These are phyloP conservation scores for Nesidiocoris tenuis DNA, from an alignment of 2,888 invertebrate genomes.

Conservation along the genomic window DNA sequence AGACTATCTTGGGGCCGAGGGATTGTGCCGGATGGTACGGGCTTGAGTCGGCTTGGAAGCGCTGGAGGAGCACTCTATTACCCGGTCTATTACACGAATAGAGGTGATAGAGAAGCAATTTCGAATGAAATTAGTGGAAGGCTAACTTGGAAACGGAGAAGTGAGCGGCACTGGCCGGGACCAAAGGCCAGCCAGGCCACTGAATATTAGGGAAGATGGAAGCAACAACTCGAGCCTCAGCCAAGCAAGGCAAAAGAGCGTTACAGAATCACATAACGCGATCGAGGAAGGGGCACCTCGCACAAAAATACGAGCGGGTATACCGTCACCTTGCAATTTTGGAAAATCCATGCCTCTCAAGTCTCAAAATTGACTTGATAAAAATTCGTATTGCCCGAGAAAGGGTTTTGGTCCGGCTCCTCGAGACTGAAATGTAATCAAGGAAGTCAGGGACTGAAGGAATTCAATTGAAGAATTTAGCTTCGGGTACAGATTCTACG, in stretches of 20 bases:
- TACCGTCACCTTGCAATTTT: too few relatives aligned
- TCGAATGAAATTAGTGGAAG: slow-evolving; percentile 37
- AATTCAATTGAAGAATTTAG: too few relatives aligned
- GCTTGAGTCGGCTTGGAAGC: slow-evolving; percentile 4
- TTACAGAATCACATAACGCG: slow-evolving; percentile 16
- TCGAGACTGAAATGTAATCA: too few relatives aligned
- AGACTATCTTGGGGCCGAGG: neutral
- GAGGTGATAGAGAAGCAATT: slow-evolving; percentile 42
- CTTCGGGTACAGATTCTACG: too few relatives aligned
- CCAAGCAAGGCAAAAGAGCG: slow-evolving; percentile 1
- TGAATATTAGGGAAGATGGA: neutral
- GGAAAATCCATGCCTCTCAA: too few relatives aligned
- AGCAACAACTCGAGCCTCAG: neutral
- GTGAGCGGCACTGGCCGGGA: slow-evolving; percentile 8
- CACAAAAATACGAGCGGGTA: too few relatives aligned
- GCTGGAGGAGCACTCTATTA: slow-evolving; percentile 38
- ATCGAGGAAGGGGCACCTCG: neutral
- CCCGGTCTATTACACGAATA: slow-evolving; percentile 42
- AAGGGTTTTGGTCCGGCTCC: too few relatives aligned
- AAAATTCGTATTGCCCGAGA: too few relatives aligned
- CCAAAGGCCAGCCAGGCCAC: slow-evolving; percentile 10
- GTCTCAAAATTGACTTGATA: too few relatives aligned
- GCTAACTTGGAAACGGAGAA: neutral
- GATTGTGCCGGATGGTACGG: neutral
- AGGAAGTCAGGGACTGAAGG: too few relatives aligned